phyloP scores from a whole-genome alignment of 2,888 invertebrate genomes.

The Cephus spinipes region DNA sequence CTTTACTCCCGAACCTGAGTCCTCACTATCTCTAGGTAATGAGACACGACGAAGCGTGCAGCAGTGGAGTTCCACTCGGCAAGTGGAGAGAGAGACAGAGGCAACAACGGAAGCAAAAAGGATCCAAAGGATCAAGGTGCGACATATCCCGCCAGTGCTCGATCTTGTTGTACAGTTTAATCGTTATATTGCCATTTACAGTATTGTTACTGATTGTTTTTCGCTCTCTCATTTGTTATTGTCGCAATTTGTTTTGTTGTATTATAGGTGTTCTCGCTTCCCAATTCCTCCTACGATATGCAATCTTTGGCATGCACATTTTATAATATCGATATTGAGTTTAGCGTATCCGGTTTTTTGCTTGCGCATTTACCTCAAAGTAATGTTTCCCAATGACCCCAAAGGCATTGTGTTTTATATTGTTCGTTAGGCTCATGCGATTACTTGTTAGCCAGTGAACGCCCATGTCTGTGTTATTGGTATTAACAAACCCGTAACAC shows the following conservation, averaged over 20 bases:
- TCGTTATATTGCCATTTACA: slow-evolving; percentile 12
- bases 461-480: not conserved
- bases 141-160: slow-evolving; percentile 51
- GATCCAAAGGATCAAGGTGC: slow-evolving; percentile 62
- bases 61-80: slow-evolving; percentile 46
- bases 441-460: not conserved
- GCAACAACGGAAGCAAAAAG: slow-evolving; percentile 48
- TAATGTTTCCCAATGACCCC: not conserved
- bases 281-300: slow-evolving; percentile 27
- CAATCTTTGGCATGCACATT: not conserved
- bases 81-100: slow-evolving; percentile 50
- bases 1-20: not conserved
- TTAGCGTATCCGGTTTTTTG: not conserved
- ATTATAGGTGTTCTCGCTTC: slow-evolving; percentile 28
- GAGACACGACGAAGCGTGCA: slow-evolving; percentile 49
- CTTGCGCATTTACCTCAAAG: not conserved
- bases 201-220: slow-evolving; percentile 25
- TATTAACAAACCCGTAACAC: not conserved
- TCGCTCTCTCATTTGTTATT: slow-evolving; percentile 36
- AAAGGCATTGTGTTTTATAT: not conserved
- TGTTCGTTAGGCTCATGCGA: not conserved
- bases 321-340: slow-evolving; percentile 1
- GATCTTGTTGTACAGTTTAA: slow-evolving; percentile 44
- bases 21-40: slow-evolving; percentile 58
- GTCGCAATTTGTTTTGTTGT: slow-evolving; percentile 38